These are phyloP conservation scores for Syritta pipiens DNA, from an alignment of 2,888 invertebrate species.

Conservation along the genomic window DNA sequence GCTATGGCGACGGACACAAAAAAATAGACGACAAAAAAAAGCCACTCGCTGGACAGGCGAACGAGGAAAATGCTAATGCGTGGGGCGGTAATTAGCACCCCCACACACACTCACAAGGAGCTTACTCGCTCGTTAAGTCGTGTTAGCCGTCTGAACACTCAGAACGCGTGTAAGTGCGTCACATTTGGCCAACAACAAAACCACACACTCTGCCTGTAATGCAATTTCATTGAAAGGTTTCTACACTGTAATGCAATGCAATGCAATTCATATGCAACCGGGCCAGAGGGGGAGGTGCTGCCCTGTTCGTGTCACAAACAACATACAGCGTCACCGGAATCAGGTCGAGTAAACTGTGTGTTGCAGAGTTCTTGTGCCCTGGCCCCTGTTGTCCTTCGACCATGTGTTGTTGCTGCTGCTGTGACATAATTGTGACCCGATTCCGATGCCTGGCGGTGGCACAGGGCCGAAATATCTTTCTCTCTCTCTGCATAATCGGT, in stretches of 20 bases:
- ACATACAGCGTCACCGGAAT: not conserved
- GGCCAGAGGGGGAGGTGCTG: not conserved
- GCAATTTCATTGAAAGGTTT: slow-evolving; percentile 52
- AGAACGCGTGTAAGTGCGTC: slow-evolving; percentile 51
- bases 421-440: slow-evolving; percentile 52
- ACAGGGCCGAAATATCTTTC: slow-evolving; percentile 40
- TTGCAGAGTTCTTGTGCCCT: slow-evolving; percentile 10
- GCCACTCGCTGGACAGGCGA: slow-evolving; percentile 6
- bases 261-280: slow-evolving; percentile 9
- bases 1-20: slow-evolving; percentile 26
- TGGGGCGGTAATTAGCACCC: slow-evolving; percentile 36
- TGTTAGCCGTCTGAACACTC: too few relatives aligned
- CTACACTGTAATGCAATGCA: slow-evolving; percentile 13
- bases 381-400: slow-evolving; percentile 34
- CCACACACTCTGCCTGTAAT: slow-evolving; percentile 13
- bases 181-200: slow-evolving; percentile 15
- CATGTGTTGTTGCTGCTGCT: slow-evolving; percentile 3
- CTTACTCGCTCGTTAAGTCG: slow-evolving; percentile 35
- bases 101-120: not conserved
- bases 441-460: slow-evolving; percentile 28
- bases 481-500: slow-evolving; percentile 50
- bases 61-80: slow-evolving; percentile 22
- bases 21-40: not conserved
- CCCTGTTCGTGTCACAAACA: not conserved
- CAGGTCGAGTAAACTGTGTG: slow-evolving; percentile 39